phyloP scores from a whole-genome alignment of 2,113 vertebrate genomes.

The Elachura formosa region DNA sequence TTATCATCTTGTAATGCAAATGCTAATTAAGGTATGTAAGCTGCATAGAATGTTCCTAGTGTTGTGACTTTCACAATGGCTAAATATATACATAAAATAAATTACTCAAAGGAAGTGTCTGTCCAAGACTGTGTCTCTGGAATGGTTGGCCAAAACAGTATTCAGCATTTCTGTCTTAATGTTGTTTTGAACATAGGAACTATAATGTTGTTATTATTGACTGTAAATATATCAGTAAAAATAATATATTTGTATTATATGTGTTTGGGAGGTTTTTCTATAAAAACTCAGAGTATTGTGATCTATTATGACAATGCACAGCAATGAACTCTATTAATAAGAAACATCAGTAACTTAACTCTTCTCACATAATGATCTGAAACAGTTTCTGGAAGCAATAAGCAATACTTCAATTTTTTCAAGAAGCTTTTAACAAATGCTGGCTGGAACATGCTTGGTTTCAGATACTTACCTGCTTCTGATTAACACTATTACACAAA shows the following conservation, averaged over 20 bases:
- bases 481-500: background rate
- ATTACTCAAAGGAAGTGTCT: background rate
- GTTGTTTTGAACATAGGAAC: background rate
- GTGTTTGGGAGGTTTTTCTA: background rate
- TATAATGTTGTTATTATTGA: background rate
- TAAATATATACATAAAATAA: background rate
- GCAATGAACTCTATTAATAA: background rate
- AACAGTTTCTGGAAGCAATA: background rate
- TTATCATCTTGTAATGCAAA: background rate
- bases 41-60: background rate
- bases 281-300: background rate
- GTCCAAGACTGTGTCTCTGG: background rate
- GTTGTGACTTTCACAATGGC: background rate
- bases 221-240: background rate
- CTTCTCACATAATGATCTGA: background rate
- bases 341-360: background rate
- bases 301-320: background rate
- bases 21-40: background rate
- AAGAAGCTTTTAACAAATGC: background rate
- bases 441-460: background rate
- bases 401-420: background rate
- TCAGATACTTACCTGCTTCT: background rate
- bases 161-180: background rate
- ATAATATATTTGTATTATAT: background rate
- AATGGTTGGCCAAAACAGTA: background rate